Evolutionary conservation across 2,113 vertebrate genomes (phyloP), one percentile per base, ranked within the genome.

Genomic region (Trogon melanurus): DNA sequence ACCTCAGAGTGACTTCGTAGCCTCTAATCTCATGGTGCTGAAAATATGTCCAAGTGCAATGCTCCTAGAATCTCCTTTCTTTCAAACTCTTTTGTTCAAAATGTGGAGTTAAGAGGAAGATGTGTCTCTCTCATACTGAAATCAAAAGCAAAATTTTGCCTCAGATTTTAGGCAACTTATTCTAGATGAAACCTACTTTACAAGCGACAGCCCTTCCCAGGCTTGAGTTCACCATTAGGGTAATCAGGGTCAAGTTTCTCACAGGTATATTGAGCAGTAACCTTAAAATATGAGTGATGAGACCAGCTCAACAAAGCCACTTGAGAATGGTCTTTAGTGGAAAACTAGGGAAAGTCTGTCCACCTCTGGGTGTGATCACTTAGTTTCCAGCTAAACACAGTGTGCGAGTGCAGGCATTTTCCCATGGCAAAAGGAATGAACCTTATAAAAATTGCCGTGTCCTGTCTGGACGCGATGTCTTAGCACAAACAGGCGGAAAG

Each of bases 1-100:
- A 61, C 11, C 21, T n/a, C 30, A 56, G 10, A 27, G 13, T 74
- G 84, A 82, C 13, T 75, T 56, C 54, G 5, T 71, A 61, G 22
- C 41, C 38, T 83, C 34, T 71, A 23, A 32, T 83, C 21, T 36
- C 1, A 0, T 13, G 16, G 2, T 64, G 16, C 21, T 0, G 48
- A 60, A 66, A 70, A 81, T 26, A 65, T 16, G 47, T 26, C n/a
- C 4, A 53, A 48, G 18, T 36, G 12, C 48, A 74, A 1, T 0
- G 0, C 8, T 80, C 11, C 25, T 69, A 56, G 12, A 32, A 47
- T 7, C 12, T 16, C 5, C 10, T 83, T 72, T 82, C n/a, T 62
- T 61, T 75, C 53, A 48, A 29, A 36, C 20, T 70, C 6, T 58
- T 18, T 41, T 65, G 26, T 25, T 86, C 32, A 45, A 85, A 48